Evolutionary conservation across 2,888 invertebrate species (phyloP), one percentile per base, ranked within the genome.

Genomic region (Callinectes sapidus): DNA sequence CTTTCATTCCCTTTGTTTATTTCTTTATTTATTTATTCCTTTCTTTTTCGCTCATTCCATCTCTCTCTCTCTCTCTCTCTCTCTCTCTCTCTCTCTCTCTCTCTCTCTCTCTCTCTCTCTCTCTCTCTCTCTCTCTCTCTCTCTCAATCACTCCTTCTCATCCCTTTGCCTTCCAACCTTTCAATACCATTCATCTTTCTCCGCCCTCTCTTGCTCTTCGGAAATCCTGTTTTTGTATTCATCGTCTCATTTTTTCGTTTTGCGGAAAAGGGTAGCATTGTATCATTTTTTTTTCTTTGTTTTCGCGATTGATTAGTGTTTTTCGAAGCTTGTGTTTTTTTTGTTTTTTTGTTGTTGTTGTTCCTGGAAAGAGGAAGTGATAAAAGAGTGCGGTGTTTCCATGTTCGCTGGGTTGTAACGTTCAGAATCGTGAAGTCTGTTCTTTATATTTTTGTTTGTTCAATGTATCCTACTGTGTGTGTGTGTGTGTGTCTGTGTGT

Each of bases 401-500:
- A 18, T 61, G 61, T 61, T 16, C 23, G 61, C 10, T 61, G 61
- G 16, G 18, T 61, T 61, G 61, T 61, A 23, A 23, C 23, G 61
- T 61, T 16, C 23, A 23, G 18, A 0, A 23, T 61, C 2, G 61
- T 18, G 61, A 1, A 23, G 61, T 61, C 18, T 5, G 16, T 18
- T 18, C 18, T 61, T 61, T 48, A 23, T 10, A 23, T 48, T 61
- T 61, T 18, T 61, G 61, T 61, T 48, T 61, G 61, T 61, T 2
- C 23, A 23, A 10, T 61, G 5, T 61, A 13, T 35, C 23, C 35
- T 87, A 39, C 48, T 35, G 23, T 35, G 42, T 39, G 8, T 32
- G 8, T 32, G 8, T 87, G 87, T 87, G 88, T 88, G 23, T 54
- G 48, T 48, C 6, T 88, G 88, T 88, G 23, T 88, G 88, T 42